Conservation (phyloP, 2,113 vertebrate genomes). For the Proteles cristata region DNA sequence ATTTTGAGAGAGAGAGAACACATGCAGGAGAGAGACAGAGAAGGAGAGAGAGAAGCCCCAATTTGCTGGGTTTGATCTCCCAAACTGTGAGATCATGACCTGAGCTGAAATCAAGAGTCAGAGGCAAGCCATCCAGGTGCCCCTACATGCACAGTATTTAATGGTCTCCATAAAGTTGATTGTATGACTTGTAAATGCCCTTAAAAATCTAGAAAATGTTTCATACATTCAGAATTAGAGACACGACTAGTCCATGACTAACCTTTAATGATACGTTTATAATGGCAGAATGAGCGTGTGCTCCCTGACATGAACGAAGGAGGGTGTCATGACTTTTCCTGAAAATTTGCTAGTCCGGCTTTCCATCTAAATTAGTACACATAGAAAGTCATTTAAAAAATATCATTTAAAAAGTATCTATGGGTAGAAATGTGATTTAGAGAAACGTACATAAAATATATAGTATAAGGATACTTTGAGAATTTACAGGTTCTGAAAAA, state of each 20-base stretch:
- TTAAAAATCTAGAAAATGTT: conserved; percentile 1
- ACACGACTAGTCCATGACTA: not conserved
- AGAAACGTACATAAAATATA: not conserved
- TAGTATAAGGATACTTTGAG: not conserved
- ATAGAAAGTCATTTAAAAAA: not conserved
- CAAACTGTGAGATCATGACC: no score
- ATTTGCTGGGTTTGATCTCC: no score
- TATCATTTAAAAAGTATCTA: not conserved
- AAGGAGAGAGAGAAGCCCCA: no score
- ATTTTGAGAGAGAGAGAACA: no score
- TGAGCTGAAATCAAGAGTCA: no score
- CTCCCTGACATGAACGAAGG: not conserved
- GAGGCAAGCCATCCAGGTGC: no score
- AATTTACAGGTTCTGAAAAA: not conserved
- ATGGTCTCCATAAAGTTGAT: not conserved
- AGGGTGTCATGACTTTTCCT: not conserved
- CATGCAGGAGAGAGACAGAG: no score
- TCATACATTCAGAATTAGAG: not conserved
- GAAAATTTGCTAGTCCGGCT: not conserved
- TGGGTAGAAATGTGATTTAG: not conserved
- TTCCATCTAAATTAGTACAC: not conserved
- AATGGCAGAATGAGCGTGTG: not conserved
- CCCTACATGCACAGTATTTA: not conserved
- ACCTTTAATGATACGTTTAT: not conserved
- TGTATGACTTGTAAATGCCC: not conserved